phyloP scores from a whole-genome alignment of 1,140 invertebrate species.

The Drosophila dunni region DNA sequence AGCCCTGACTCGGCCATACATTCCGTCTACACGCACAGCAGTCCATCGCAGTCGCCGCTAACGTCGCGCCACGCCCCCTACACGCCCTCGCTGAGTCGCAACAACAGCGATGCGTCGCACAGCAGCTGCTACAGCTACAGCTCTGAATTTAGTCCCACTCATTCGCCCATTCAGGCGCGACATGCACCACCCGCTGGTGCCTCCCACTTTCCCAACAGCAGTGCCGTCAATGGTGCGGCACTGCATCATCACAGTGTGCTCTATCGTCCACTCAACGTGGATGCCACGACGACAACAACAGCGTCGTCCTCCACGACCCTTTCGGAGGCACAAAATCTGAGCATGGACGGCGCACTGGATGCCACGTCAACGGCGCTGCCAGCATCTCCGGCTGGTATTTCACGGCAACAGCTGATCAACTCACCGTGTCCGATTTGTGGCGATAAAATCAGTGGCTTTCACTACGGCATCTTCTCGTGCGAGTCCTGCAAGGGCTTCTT shows the following conservation, averaged over 20 bases:
- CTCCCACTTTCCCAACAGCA: constrained; percentile 44
- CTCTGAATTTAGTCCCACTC: constrained; percentile 91
- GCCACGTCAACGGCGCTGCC: constrained; percentile 38
- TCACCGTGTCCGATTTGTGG: constrained; percentile 98
- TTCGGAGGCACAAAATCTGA: constrained; percentile 74
- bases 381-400: constrained; percentile 89
- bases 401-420: constrained; percentile 91
- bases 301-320: constrained; percentile 11
- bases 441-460: constrained; percentile 97
- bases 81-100: constrained; percentile 93
- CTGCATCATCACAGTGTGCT: constrained; percentile 85
- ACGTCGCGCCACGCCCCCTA: constrained; percentile 92
- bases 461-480: constrained; percentile 98
- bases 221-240: constrained; percentile 84
- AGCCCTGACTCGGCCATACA: constrained; percentile 94
- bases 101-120: constrained; percentile 96
- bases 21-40: constrained; percentile 91
- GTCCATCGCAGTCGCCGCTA: constrained; percentile 93
- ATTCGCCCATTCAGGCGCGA: constrained; percentile 92
- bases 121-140: constrained; percentile 92
- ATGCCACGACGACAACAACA: constrained; percentile 21
- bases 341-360: constrained; percentile 62
- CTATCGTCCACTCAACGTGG: constrained; percentile 84
- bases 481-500: constrained; percentile 99
- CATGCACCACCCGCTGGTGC: constrained; percentile 62